A percentile compares a stretch with the other conserved stretches of the same genome.
phyloP scores from a whole-genome alignment of 2,888 invertebrate species.

The Eupithecia centaureata region DNA sequence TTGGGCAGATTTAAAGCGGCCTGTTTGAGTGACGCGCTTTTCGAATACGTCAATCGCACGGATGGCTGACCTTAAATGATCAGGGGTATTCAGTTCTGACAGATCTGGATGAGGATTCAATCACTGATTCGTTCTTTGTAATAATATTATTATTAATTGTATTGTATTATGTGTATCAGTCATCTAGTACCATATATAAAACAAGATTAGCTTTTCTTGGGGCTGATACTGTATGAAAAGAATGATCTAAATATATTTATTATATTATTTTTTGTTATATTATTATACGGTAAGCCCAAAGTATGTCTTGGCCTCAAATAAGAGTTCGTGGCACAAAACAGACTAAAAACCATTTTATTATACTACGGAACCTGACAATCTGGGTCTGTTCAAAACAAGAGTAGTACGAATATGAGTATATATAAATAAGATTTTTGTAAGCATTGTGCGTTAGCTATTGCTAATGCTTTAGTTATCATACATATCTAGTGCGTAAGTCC shows the following conservation, averaged over 20 bases:
- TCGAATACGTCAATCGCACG: conserved; percentile 70
- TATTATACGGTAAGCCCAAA: background rate
- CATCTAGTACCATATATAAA: too few species aligned
- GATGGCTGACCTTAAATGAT: conserved; percentile 63
- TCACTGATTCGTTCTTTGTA: background rate
- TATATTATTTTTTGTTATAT: too few species aligned
- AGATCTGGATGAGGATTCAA: conserved; percentile 33
- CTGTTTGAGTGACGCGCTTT: conserved; percentile 63
- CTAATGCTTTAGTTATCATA: too few species aligned
- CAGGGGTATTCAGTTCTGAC: conserved; percentile 54
- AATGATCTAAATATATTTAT: too few species aligned
- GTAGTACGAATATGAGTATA: too few species aligned
- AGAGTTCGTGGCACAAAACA: background rate
- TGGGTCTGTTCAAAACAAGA: background rate
- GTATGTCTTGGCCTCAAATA: background rate
- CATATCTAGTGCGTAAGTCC: too few species aligned
- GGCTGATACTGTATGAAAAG: too few species aligned
- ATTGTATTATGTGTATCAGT: too few species aligned
- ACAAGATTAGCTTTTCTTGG: too few species aligned
- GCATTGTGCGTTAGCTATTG: too few species aligned
- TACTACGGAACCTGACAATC: background rate
- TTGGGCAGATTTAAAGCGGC: conserved; percentile 62
- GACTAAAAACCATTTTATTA: background rate
- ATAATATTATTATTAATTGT: background rate
- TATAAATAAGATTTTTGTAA: too few species aligned